Conservation (phyloP, 2,797 vertebrate species). For the Phylloscopus collybita region DNA sequence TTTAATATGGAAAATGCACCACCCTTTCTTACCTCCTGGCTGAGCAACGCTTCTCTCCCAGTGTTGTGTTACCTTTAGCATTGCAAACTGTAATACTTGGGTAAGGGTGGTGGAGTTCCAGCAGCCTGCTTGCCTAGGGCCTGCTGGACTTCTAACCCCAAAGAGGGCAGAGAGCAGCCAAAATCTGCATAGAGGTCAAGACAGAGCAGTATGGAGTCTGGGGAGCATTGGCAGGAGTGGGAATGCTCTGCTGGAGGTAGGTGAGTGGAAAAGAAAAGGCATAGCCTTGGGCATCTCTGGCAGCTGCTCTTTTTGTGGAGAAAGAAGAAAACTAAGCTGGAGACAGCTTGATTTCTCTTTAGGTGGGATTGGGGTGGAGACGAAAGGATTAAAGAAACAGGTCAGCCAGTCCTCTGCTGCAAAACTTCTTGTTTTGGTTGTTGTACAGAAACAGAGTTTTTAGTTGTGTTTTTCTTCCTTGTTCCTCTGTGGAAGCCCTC, state of each 20-base stretch:
- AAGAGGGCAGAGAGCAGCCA: not conserved
- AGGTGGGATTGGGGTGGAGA: not conserved
- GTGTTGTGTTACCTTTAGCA: constrained; percentile 47
- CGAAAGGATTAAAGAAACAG: not conserved
- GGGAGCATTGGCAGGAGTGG: not conserved
- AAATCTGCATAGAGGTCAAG: not conserved
- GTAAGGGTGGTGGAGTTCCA: not conserved
- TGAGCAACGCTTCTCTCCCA: not conserved
- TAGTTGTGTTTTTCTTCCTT: not conserved
- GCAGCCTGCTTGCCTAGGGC: not conserved
- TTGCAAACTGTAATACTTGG: not conserved
- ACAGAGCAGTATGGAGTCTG: not conserved
- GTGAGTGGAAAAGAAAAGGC: not conserved
- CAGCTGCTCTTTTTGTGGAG: not conserved
- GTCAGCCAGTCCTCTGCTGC: not conserved
- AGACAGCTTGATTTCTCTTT: not conserved
- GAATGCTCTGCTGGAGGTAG: not conserved
- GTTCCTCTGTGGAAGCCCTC: not conserved
- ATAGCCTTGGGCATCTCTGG: not conserved
- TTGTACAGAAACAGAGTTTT: not conserved
- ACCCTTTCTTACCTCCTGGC: not conserved
- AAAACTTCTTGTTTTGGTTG: not conserved
- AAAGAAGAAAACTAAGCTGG: not conserved
- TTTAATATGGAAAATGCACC: constrained; percentile 11
- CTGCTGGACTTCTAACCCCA: not conserved